Base-by-base conservation (phyloP, 2,888 invertebrate genomes). In the Eugnorisma glareosa region DNA sequence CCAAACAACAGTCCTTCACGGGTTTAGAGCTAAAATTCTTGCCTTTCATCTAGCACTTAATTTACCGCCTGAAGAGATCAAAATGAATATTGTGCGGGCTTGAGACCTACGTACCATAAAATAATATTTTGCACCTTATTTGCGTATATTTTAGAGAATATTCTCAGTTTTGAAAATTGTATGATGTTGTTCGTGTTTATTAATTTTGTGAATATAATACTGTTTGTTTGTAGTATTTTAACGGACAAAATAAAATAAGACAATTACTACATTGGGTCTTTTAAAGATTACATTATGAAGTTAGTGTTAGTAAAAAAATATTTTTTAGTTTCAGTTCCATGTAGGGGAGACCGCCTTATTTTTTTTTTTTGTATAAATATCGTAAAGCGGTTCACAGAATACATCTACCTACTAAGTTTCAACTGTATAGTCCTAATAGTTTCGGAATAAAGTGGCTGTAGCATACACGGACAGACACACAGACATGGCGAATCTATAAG, bases 81-180 rank as follows among this genome's bases (percentile, higher is more conserved):
- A 81, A 77, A 77, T 81, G 82, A 85, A 81, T 73, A 76, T 81
- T 77, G 59, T 67, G 48, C 51, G n/a, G 77, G 24, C 6, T 73
- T 64, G 24, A 66, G 73, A 67, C n/a, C 66, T 45, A 54, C 13
- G 37, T 57, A 24, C 31, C 67, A 21, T 43, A 31, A 64, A 74
- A 77, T 77, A 75, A 81, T 73, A 77, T 69, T 77, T 57, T 71
- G 35, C 45, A 73, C 40, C 45, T 40, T 54, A 57, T 54, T 81
- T 57, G 31, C 18, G 51, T 45, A 64, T 54, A 79, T 72, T 77
- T 72, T 72, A 70, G 48, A 70, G 28, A 71, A 61, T 61, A 2
- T 71, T 71, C 28, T 21, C 15, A 0, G 8, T 61, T 70, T 70
- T n/a, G 10, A n/a, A 28, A 21, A 51, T 18, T 54, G n/a, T 37